phyloP scores from a whole-genome alignment of 2,888 invertebrate genomes.

The Oscheius sp. region DNA sequence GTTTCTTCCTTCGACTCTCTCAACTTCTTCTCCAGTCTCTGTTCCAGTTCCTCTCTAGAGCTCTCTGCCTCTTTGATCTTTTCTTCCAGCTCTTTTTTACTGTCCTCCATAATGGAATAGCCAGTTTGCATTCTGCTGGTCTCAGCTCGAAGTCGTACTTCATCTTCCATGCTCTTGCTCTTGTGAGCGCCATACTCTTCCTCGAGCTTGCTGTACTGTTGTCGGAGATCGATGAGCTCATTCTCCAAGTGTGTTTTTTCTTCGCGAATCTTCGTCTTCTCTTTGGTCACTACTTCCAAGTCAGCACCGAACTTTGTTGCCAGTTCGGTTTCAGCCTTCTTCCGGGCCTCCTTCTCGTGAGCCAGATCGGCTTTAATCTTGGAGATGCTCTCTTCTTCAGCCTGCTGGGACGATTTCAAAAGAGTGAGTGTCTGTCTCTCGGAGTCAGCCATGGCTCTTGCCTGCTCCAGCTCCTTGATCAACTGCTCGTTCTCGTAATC shows the following conservation, averaged over 20 bases:
- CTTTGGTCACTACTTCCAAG: constrained; percentile 13
- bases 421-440: constrained; percentile 23
- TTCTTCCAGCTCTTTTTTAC: constrained; percentile 33
- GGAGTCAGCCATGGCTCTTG: constrained; percentile 24
- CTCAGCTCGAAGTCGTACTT: constrained; percentile 25
- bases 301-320: constrained; percentile 18
- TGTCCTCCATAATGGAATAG: constrained; percentile 22
- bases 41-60: constrained; percentile 24
- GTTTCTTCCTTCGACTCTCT: constrained; percentile 24
- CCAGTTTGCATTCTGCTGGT: constrained; percentile 32
- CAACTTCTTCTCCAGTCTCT: constrained; percentile 28
- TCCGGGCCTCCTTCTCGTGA: constrained; percentile 18
- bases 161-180: constrained; percentile 28
- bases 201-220: constrained; percentile 40
- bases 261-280: constrained; percentile 19
- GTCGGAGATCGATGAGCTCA: constrained; percentile 36
- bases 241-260: constrained; percentile 23
- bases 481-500: constrained; percentile 32
- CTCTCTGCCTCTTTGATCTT: constrained; percentile 1
- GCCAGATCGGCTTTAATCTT: constrained; percentile 3
- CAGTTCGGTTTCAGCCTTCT: constrained; percentile 24
- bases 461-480: constrained; percentile 30
- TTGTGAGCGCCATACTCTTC: constrained; percentile 40
- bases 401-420: constrained; percentile 19
- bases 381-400: constrained; percentile 14